These are phyloP conservation scores for Eurystomus gularis DNA, from an alignment of 2,113 vertebrate genomes.

Conservation along the genomic window DNA sequence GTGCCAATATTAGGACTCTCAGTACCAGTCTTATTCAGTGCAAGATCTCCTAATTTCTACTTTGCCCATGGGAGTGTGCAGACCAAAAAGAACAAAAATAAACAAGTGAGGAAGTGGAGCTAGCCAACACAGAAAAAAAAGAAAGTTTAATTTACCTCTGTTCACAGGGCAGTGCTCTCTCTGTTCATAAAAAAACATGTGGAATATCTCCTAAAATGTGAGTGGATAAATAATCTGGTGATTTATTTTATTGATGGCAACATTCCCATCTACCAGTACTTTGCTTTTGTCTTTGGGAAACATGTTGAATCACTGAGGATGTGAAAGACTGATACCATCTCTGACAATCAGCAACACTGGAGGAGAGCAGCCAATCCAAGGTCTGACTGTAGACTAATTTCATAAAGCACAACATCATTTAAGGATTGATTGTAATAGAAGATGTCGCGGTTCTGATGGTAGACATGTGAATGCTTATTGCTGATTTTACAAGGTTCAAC, in stretches of 20 bases:
- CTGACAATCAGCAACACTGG: conserved; percentile 11
- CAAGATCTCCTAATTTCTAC: not conserved
- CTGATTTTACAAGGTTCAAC: conserved; percentile 54
- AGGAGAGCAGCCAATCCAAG: conserved; percentile 17
- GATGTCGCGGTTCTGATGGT: not conserved
- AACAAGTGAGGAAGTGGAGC: conserved; percentile 12
- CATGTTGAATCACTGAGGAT: not conserved
- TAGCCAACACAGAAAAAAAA: not conserved
- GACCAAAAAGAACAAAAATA: conserved; percentile 11
- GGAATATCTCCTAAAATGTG: conserved; percentile 47
- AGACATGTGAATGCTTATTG: conserved; percentile 33
- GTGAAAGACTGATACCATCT: conserved; percentile 11
- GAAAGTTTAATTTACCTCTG: conserved; percentile 31
- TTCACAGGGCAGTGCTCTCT: conserved; percentile 14
- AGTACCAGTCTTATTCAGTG: not conserved
- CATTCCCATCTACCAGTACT: conserved; percentile 33
- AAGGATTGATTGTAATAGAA: conserved; percentile 27
- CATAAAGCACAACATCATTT: not conserved
- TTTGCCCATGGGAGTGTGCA: not conserved
- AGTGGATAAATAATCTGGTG: conserved; percentile 18
- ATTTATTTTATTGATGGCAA: conserved; percentile 47
- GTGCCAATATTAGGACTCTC: not conserved
- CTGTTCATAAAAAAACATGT: not conserved
- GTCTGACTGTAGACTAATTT: conserved; percentile 32
- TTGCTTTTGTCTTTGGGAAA: not conserved